Evolutionary conservation across 2,888 invertebrate genomes (phyloP).

Genomic region (Caenorhabditis sp.): DNA sequence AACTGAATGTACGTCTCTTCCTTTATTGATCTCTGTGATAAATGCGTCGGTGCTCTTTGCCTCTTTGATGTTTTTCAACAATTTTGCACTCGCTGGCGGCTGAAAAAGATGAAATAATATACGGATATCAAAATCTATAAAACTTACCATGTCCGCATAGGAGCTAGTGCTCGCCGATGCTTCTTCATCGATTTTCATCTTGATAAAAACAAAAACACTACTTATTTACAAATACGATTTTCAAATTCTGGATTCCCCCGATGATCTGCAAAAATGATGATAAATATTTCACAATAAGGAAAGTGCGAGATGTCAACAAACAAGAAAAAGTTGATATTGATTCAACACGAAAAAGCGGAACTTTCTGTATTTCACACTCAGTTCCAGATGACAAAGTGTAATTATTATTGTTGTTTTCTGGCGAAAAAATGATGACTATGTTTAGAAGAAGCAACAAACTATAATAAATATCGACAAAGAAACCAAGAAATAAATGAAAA

Average conservation of each 20-base stretch:
- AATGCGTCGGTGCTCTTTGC: conserved; percentile 34
- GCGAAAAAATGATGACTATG: background rate
- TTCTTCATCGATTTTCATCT: conserved; percentile 10
- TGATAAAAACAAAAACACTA: background rate
- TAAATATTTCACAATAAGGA: background rate
- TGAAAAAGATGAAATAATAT: background rate
- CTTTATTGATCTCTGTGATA: conserved; percentile 42
- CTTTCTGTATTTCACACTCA: background rate
- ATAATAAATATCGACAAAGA: no score
- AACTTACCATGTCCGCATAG: conserved; percentile 5
- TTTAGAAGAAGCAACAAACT: no score
- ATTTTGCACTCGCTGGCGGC: conserved; percentile 34
- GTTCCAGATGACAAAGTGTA: no score
- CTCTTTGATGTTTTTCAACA: conserved; percentile 23
- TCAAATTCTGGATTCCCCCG: background rate
- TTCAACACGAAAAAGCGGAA: background rate
- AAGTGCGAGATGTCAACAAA: background rate
- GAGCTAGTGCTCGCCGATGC: background rate
- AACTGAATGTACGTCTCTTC: conserved; percentile 39
- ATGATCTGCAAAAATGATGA: background rate
- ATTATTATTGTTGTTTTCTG: no score
- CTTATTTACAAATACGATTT: background rate
- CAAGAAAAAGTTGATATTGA: background rate
- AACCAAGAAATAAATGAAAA: background rate
- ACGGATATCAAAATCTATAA: background rate